Evolutionary conservation across 2,888 invertebrate genomes (phyloP).

Genomic region (Stenoptilia bipunctidactyla): DNA sequence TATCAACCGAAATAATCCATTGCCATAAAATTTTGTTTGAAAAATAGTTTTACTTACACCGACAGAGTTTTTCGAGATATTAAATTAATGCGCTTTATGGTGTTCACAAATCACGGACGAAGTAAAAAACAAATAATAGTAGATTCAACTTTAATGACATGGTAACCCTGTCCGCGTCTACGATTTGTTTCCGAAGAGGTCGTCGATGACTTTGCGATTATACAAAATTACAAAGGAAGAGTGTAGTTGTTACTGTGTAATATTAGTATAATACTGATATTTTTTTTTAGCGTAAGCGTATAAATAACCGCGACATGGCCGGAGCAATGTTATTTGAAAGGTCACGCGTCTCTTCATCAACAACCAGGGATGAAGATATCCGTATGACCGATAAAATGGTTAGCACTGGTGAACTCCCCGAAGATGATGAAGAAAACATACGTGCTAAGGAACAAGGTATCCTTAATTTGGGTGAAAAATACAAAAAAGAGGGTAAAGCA

Average conservation of each 20-base stretch:
- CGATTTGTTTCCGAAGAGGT: conserved; percentile 64
- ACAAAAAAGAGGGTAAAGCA: conserved; percentile 94
- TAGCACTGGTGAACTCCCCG: conserved; percentile 80
- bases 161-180: conserved; percentile 61
- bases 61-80: no score
- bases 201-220: conserved; percentile 71
- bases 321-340: conserved; percentile 92
- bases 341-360: conserved; percentile 81
- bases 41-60: no score
- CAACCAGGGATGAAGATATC: conserved; percentile 82
- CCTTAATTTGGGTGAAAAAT: conserved; percentile 90
- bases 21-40: no score
- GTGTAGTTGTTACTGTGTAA: conserved; percentile 48
- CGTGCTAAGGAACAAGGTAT: conserved; percentile 94
- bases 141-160: no score
- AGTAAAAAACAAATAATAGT: no score
- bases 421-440: conserved; percentile 91
- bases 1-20: no score
- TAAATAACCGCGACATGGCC: conserved; percentile 79
- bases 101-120: no score
- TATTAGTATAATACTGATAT: conserved; percentile 45
- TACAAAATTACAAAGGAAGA: conserved; percentile 68
- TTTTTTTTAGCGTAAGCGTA: conserved; percentile 54
- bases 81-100: no score
- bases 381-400: conserved; percentile 82